These are phyloP conservation scores for Gyrodactylus bullatarudis DNA, from an alignment of 1,140 invertebrate species.

Conservation along the genomic window DNA sequence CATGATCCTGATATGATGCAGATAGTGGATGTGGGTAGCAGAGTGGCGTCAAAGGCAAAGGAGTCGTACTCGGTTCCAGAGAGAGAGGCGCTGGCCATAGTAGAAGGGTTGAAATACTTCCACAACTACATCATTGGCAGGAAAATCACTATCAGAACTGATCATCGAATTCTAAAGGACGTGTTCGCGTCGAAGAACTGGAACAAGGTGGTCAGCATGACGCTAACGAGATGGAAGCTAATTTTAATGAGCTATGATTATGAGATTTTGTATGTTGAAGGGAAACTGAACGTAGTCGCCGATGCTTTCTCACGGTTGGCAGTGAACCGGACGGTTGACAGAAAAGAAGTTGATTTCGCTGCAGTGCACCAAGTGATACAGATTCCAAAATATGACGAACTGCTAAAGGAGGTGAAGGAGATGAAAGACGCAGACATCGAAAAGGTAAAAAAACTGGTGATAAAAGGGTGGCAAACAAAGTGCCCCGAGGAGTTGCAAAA, in stretches of 20 bases:
- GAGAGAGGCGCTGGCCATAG: too few species aligned
- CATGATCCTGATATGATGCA: too few species aligned
- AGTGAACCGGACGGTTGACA: too few species aligned
- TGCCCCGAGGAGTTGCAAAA: neutral
- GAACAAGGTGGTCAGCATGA: neutral
- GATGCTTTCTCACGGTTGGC: neutral
- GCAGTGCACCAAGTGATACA: neutral
- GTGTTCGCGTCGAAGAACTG: neutral
- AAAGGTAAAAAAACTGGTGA: neutral
- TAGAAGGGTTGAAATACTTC: too few species aligned
- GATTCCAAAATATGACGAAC: neutral
- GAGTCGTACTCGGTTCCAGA: too few species aligned
- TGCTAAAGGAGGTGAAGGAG: neutral
- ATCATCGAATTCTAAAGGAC: neutral
- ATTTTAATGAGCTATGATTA: neutral
- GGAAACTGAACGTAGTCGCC: neutral
- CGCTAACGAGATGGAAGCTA: neutral
- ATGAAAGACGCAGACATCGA: neutral
- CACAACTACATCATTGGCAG: too few species aligned
- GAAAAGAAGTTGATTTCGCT: neutral
- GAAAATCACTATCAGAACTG: too few species aligned
- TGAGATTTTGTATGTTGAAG: neutral
- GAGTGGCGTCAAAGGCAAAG: too few species aligned
- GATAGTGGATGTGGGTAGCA: too few species aligned
- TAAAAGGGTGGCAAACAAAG: neutral